Base-by-base conservation (phyloP, 2,888 invertebrate species). In the Meliscaeva auricollis region DNA sequence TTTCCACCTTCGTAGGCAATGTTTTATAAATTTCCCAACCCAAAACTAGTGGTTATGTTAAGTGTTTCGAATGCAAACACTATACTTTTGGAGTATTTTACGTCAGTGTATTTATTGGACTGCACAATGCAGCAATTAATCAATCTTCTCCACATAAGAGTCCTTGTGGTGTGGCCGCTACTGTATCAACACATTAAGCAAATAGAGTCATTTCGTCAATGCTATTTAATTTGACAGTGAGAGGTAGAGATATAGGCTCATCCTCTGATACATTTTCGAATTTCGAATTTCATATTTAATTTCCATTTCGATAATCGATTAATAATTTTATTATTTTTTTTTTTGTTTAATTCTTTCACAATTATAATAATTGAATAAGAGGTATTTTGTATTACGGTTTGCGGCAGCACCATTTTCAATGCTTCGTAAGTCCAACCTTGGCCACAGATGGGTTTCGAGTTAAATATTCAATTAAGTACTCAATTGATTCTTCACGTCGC, bases 401-500 rank as follows among this genome's bases (percentile, higher is more conserved):
- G 11, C 8, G 13, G 5, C 41, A 38, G 3, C 17, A 13, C 35
- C 3, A 20, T 8, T 17, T 8, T 35, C 20, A 58, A 58, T 20
- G 35, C 8, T 30, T 17, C 38, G 58, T 22, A 58, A 30, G 26
- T 38, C 17, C 41, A 64, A 30, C 30, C 73, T 35, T 48, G 46
- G 35, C 9, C 32, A 32, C 44, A 30, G 50, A 58, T 62, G 11
- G 60, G 38, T 26, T 72, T 72, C 30, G 9, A 46, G 46, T 64
- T 72, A 26, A 50, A 54, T 41, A 73, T 72, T 64, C 78, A 66
- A 79, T 79, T 66, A 26, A 72, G 48, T 70, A 56, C 26, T 52
- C 58, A 17, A 68, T 54, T 54, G 54, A 32, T 68, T 58, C n/a
- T 56, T 9, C 35, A 58, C 46, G 58, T 60, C 22, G 11, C 41